Evolutionary conservation across 2,113 vertebrate genomes (phyloP).

Genomic region (Coptodon rendalli): DNA sequence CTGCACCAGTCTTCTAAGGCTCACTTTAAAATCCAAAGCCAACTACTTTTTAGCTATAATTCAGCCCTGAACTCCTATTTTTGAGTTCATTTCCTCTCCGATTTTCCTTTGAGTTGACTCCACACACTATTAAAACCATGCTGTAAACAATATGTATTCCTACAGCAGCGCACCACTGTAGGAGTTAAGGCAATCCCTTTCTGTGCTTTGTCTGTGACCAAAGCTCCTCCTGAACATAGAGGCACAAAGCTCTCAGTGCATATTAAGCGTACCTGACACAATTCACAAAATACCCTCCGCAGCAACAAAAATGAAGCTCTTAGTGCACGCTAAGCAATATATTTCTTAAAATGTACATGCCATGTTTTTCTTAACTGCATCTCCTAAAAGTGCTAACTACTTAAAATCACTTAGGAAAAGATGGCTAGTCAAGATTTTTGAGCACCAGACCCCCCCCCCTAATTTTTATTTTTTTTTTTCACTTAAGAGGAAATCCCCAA

Average conservation of each 20-base stretch:
- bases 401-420: constrained; percentile 41
- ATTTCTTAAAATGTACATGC: constrained; percentile 25
- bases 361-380: constrained; percentile 16
- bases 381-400: constrained; percentile 24
- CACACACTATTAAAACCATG: constrained; percentile 9
- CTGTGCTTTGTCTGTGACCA: constrained; percentile 54
- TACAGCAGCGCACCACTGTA: constrained; percentile 28
- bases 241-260: constrained; percentile 62
- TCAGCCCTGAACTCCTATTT: constrained; percentile 21
- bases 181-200: constrained; percentile 67
- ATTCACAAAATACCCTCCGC: constrained; percentile 5
- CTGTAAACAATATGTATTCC: constrained; percentile 65
- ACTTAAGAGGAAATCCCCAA: constrained; percentile 63
- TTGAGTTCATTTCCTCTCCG: constrained; percentile 37
- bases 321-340: constrained; percentile 22
- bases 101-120: constrained; percentile 25
- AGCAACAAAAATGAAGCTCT: constrained; percentile 29
- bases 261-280: constrained; percentile 52
- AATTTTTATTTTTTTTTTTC: background rate
- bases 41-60: background rate
- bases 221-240: constrained; percentile 46
- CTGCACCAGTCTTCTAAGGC: constrained; percentile 71
- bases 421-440: constrained; percentile 54
- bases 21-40: constrained; percentile 50
- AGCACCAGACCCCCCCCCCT: constrained; percentile 48